phyloP scores from a whole-genome alignment of 1,140 invertebrate species.

The Panagrolaimus sp. region DNA sequence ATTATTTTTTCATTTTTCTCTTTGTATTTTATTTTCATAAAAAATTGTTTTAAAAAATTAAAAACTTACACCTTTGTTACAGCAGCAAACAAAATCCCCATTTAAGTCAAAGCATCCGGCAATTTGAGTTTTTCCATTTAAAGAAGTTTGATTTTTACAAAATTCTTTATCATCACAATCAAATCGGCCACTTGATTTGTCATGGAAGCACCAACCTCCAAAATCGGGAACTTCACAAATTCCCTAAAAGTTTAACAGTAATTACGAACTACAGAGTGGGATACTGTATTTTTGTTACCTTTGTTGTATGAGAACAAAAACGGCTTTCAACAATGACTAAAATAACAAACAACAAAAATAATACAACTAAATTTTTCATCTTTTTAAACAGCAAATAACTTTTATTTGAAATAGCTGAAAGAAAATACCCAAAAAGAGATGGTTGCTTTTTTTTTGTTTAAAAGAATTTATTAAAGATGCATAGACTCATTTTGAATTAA shows the following conservation, averaged over 20 bases:
- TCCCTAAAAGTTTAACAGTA: slow-evolving; percentile 9
- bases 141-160: not conserved
- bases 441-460: too few species aligned
- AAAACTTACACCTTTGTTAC: slow-evolving; percentile 20
- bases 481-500: too few species aligned
- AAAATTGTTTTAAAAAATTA: not conserved
- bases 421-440: too few species aligned
- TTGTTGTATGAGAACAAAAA: too few species aligned
- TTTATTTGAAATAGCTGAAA: too few species aligned
- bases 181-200: not conserved
- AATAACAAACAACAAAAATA: too few species aligned
- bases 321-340: too few species aligned
- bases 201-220: slow-evolving; percentile 13
- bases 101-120: slow-evolving; percentile 15
- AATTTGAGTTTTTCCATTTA: slow-evolving; percentile 4
- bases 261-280: too few species aligned
- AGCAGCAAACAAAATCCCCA: slow-evolving; percentile 10
- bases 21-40: slow-evolving; percentile 9
- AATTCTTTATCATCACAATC: slow-evolving; percentile 18
- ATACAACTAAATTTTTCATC: too few species aligned
- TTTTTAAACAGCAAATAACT: too few species aligned
- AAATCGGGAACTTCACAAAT: slow-evolving; percentile 17
- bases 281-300: too few species aligned
- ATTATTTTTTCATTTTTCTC: not conserved
- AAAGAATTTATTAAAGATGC: too few species aligned